Base-by-base conservation (phyloP, 2,113 vertebrate species). In the Notarius lentiginosus region DNA sequence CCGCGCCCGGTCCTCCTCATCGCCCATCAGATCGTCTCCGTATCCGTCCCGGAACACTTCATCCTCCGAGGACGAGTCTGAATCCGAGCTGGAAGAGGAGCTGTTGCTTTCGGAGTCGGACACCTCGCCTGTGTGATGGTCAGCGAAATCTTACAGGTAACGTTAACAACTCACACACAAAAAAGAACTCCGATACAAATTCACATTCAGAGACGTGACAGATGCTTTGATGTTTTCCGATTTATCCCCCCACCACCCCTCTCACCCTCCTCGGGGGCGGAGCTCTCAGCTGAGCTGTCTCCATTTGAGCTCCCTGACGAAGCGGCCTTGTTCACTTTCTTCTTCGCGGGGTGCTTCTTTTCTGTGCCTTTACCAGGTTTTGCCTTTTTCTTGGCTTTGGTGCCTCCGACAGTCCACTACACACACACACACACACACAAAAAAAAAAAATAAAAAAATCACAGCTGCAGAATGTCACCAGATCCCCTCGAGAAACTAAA, bases 71-170 rank as follows among this genome's bases (percentile, higher is more conserved):
- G 98, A 98, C 63, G 97, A 97, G 87, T 99, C 97, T 0, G 98
- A 99, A 90, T 99, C 98, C 0, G 98, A 98, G 90, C 97, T 99
- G 91, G 97, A 98, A 65, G 98, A 99, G 0, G 98, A 99, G 87
- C 97, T 99, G 94, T 99, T 99, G 94, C 97, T 99, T 85, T 99
- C 98, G 0, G 98, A 99, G 85, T 99, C 98, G 0, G 98, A 99
- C 47, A 99, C 98, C 92, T 99, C 98, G 22, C 98, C 98, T 99
- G 92, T 53, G 18, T 0, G 58, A 51, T 49, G 8, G 24, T 68
- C 27, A 61, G 55, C 1, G 11, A 68, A 7, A 14, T 34, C 14
- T 75, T 49, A 60, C 55, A 22, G 0, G 15, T 12, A 5, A 22
- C 17, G 7, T 79, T 9, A 34, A 34, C 55, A 47, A 60, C 3